Evolutionary conservation across 2,113 vertebrate species (phyloP).

Genomic region (Pituophis catenifer): DNA sequence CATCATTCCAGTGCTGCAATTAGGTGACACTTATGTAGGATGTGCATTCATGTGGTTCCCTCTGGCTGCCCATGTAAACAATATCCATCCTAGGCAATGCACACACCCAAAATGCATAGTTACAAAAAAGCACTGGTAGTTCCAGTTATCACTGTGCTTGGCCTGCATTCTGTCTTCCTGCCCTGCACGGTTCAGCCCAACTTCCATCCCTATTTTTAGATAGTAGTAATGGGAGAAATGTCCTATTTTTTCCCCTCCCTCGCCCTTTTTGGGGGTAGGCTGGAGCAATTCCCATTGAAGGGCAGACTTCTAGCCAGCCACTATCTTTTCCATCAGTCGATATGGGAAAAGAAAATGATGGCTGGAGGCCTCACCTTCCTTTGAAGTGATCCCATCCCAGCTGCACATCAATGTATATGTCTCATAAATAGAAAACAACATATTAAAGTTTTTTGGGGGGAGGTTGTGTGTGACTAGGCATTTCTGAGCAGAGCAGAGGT

Average conservation of each 20-base stretch:
- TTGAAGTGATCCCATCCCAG: background rate
- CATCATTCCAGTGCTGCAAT: background rate
- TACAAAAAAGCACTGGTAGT: background rate
- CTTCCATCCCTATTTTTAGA: background rate
- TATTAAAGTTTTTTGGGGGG: background rate
- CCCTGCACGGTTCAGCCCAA: background rate
- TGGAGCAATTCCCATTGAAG: background rate
- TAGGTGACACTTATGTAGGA: background rate
- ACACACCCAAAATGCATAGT: background rate
- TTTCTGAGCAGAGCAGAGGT: background rate
- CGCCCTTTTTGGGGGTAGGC: background rate
- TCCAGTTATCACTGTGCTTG: background rate
- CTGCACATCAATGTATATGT: background rate
- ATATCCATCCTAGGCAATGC: background rate
- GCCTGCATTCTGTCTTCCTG: background rate
- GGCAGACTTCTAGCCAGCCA: background rate
- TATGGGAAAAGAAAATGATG: background rate
- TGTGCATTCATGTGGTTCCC: background rate
- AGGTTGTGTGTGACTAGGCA: background rate
- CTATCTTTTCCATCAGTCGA: background rate
- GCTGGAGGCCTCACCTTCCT: background rate
- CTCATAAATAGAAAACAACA: background rate
- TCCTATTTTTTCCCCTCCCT: background rate
- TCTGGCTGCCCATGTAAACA: background rate
- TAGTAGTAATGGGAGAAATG: background rate